Percentiles rank a stretch among this genome's conserved stretches.
phyloP scores from a whole-genome alignment of 1,140 invertebrate species.

The Trinorchestia longiramus region DNA sequence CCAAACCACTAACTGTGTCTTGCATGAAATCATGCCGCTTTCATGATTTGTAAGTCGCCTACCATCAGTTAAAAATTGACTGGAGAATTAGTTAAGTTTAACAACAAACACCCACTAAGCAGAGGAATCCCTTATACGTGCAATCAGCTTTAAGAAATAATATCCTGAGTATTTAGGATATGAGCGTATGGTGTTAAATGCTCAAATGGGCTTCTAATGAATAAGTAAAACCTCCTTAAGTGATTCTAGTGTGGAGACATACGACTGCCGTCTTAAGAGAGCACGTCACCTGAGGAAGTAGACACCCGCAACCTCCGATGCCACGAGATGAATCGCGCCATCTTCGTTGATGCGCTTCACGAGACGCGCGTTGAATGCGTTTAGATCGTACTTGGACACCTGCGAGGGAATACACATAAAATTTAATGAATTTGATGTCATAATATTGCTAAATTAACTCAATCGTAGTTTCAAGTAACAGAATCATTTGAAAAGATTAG shows the following conservation, averaged over 20 bases:
- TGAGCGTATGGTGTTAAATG: no score
- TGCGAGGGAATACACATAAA: not conserved
- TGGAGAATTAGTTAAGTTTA: no score
- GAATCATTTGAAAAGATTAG: not conserved
- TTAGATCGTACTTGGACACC: constrained; percentile 74
- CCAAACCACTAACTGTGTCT: no score
- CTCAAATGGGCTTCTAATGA: not conserved
- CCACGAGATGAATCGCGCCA: constrained; percentile 86
- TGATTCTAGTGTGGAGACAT: not conserved
- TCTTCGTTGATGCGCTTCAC: constrained; percentile 81
- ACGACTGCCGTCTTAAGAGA: not conserved
- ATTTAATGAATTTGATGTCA: not conserved
- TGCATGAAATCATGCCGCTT: no score
- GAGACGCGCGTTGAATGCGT: constrained; percentile 80
- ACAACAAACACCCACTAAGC: no score
- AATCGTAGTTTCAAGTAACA: not conserved
- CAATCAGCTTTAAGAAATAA: no score
- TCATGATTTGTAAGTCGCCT: no score
- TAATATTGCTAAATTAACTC: not conserved
- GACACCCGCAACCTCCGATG: constrained; percentile 77
- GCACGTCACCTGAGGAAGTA: constrained; percentile 79
- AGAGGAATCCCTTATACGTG: no score
- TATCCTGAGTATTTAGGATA: no score
- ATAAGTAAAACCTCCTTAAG: not conserved
- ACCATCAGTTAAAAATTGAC: no score